Conservation (phyloP, 2,797 vertebrate genomes). For the Jordanella pulchra region DNA sequence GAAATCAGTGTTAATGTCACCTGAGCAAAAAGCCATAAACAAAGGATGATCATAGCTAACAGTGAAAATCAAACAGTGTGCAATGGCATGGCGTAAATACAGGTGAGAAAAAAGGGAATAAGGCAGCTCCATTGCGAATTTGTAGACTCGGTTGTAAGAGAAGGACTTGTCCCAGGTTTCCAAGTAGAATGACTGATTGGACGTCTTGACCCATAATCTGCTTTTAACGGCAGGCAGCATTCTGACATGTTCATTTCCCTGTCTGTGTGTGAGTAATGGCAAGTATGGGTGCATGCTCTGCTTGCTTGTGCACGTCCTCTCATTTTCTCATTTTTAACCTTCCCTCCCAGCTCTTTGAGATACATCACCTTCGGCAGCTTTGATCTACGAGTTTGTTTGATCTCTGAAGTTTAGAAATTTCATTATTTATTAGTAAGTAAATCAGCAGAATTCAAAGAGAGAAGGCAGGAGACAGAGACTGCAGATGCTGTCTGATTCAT, state of each 20-base stretch:
- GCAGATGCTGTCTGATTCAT: conserved; percentile 53
- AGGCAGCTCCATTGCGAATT: not conserved
- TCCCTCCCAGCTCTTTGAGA: conserved; percentile 25
- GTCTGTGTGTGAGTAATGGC: conserved; percentile 2
- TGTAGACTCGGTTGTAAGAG: not conserved
- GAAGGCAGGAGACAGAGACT: conserved; percentile 20
- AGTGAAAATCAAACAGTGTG: not conserved
- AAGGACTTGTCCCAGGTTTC: conserved; percentile 11
- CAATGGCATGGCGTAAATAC: not conserved
- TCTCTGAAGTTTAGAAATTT: conserved; percentile 44
- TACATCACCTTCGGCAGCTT: conserved; percentile 46
- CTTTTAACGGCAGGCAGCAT: conserved; percentile 28
- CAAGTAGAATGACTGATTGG: conserved; percentile 20
- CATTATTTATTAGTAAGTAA: conserved; percentile 45
- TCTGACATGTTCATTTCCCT: conserved; percentile 28
- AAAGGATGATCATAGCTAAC: conserved; percentile 11
- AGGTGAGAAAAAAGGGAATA: not conserved
- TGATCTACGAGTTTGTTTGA: conserved; percentile 54
- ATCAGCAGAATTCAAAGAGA: conserved; percentile 38
- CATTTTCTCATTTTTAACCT: conserved; percentile 28
- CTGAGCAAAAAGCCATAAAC: conserved; percentile 6
- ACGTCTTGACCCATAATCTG: conserved; percentile 16
- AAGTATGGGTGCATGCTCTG: conserved; percentile 13
- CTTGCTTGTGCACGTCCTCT: conserved; percentile 17
- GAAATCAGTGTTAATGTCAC: conserved; percentile 9